phyloP scores from a whole-genome alignment of 2,113 vertebrate genomes.

The Microtus richardsoni region DNA sequence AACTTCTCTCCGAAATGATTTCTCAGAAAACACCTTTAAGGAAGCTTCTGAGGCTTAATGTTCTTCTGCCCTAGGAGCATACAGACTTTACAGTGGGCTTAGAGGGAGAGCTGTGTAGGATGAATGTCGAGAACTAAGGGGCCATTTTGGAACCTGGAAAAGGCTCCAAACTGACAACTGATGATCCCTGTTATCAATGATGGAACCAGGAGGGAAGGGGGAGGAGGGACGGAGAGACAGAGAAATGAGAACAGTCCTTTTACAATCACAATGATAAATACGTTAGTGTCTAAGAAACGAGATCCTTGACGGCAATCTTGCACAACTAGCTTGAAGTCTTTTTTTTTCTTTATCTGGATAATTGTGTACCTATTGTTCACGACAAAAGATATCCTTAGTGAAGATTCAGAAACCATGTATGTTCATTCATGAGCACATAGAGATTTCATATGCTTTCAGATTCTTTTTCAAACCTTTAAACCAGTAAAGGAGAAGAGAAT shows the following conservation, averaged over 20 bases:
- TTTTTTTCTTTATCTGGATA: conserved; percentile 64
- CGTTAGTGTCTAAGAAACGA: conserved; percentile 4
- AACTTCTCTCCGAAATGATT: conserved; percentile 60
- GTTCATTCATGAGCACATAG: conserved; percentile 17
- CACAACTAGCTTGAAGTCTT: conserved; percentile 25
- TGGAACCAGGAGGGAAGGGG: background rate
- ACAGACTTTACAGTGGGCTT: conserved; percentile 31
- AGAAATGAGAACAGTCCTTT: background rate
- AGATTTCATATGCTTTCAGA: conserved; percentile 54
- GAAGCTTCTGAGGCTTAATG: conserved; percentile 52
- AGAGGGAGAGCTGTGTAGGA: conserved; percentile 8
- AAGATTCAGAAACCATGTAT: conserved; percentile 33
- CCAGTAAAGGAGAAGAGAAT: conserved; percentile 44
- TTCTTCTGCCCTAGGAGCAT: conserved; percentile 53
- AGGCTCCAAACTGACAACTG: background rate
- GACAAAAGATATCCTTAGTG: conserved; percentile 55
- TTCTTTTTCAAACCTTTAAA: conserved; percentile 66
- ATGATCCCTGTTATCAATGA: background rate
- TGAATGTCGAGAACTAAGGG: conserved; percentile 50
- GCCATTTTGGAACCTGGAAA: conserved; percentile 33
- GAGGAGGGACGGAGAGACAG: background rate
- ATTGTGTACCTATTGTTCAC: conserved; percentile 40
- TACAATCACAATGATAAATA: conserved; percentile 29
- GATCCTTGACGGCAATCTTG: conserved; percentile 45
- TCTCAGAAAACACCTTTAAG: conserved; percentile 57